A percentile compares a stretch with the other conserved stretches of the same genome.
phyloP scores from a whole-genome alignment of 2,113 vertebrate genomes.

The Atherinomorus stipes region DNA sequence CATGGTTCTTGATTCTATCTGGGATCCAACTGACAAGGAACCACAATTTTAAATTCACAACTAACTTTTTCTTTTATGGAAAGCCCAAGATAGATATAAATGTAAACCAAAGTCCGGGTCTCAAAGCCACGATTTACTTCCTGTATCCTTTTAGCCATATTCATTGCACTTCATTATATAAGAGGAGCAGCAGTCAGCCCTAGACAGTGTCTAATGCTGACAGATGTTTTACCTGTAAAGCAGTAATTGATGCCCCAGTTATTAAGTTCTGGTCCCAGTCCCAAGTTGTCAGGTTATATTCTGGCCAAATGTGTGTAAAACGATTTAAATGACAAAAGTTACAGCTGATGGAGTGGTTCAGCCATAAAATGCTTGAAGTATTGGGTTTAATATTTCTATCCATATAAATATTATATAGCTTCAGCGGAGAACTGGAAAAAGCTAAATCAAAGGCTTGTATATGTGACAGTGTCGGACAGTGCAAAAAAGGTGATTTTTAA shows the following conservation, averaged over 20 bases:
- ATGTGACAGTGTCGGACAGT: slow-evolving; percentile 2
- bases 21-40: too few species aligned
- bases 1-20: too few species aligned
- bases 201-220: too few species aligned
- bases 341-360: not conserved
- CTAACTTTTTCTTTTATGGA: not conserved
- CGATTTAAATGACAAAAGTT: not conserved
- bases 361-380: not conserved
- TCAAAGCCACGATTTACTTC: too few species aligned
- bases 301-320: slow-evolving; percentile 6
- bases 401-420: slow-evolving; percentile 1
- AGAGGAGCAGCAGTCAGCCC: too few species aligned
- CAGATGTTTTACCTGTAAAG: too few species aligned
- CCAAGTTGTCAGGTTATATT: not conserved
- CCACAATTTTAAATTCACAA: not conserved
- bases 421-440: not conserved
- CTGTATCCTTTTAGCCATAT: too few species aligned
- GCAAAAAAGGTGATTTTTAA: not conserved
- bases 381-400: not conserved
- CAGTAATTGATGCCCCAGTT: too few species aligned
- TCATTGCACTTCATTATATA: too few species aligned
- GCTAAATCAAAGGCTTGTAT: slow-evolving; percentile 1
- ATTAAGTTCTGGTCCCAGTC: too few species aligned
- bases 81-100: not conserved
- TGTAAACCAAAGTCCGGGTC: too few species aligned